Base-by-base conservation (phyloP, 2,888 invertebrate species). In the Xanthia togata region DNA sequence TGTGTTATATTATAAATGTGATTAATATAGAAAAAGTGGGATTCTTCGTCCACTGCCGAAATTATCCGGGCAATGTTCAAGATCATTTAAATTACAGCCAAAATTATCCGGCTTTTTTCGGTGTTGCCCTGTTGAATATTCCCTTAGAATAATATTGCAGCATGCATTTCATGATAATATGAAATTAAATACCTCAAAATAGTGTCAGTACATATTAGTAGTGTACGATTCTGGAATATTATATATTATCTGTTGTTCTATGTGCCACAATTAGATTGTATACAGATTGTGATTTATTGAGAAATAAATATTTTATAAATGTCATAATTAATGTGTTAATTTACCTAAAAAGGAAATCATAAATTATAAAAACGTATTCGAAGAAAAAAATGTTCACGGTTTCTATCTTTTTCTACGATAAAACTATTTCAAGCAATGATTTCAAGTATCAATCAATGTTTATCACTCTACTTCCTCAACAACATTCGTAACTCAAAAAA, bases 251-350 rank as follows among this genome's bases (percentile, higher is more conserved):
- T 94, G 94, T 96, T 96, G 93, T 94, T 94, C 90, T 87, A 95
- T 94, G 96, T 96, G 96, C 96, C 96, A 96, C 95, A 92, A 92
- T 91, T 95, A 94, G 93, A 93, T 93, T 93, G 92, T 94, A 93
- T 93, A 93, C 92, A 93, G 92, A 94, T 91, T 94, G 95, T 95
- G 94, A 95, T 95, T 95, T 95, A 95, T 95, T 94, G 91, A 88
- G 81, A 93, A 95, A 95, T 95, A 95, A 94, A 95, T 95, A 95
- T 96, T 96, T 96, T 96, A 96, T 96, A 95, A 96, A 96, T 95
- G 96, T 96, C 92, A 83, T 89, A 84, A 79, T 75, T 77, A 62
- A 6, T 69, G 17, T 55, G 65, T 81, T 78, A 38, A 64, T 68
- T 78, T 26, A 23, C 26, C 35, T 26, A 26, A n/a, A 41, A 17